phyloP scores from a whole-genome alignment of 2,113 vertebrate genomes.

The Zootoca vivipara region DNA sequence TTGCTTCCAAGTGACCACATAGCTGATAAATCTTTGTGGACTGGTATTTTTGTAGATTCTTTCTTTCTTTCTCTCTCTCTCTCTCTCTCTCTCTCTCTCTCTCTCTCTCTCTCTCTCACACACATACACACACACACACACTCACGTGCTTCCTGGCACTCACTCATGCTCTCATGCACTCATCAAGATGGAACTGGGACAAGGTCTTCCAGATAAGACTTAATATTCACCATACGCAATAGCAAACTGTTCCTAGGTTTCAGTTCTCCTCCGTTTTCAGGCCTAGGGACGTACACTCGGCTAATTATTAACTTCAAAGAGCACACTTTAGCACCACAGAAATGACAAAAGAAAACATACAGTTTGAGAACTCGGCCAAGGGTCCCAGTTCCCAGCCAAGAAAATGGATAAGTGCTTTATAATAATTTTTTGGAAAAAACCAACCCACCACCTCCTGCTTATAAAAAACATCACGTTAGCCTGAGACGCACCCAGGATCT shows the following conservation, averaged over 20 bases:
- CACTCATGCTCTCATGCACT: not conserved
- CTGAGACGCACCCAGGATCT: not conserved
- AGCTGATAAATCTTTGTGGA: not conserved
- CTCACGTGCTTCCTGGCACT: no score
- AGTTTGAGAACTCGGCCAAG: slow-evolving; percentile 13
- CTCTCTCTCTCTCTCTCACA: no score
- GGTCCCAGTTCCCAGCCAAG: not conserved
- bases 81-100: no score
- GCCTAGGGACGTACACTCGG: not conserved
- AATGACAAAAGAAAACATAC: not conserved
- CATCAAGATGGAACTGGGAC: not conserved
- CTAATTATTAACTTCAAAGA: slow-evolving; percentile 61
- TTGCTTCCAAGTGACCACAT: not conserved
- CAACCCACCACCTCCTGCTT: not conserved
- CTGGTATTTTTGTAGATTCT: not conserved
- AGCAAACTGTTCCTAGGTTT: slow-evolving; percentile 10
- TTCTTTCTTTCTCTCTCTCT: no score
- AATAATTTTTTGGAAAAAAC: no score
- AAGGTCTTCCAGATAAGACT: not conserved
- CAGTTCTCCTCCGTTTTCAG: not conserved
- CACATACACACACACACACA: no score
- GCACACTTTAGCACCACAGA: not conserved
- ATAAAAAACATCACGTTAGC: no score
- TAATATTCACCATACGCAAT: not conserved
- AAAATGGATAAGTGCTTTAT: not conserved